Evolutionary conservation across 1,140 invertebrate species (phyloP), one percentile per base, ranked within the genome.

Genomic region (Pollicipes pollicipes): DNA sequence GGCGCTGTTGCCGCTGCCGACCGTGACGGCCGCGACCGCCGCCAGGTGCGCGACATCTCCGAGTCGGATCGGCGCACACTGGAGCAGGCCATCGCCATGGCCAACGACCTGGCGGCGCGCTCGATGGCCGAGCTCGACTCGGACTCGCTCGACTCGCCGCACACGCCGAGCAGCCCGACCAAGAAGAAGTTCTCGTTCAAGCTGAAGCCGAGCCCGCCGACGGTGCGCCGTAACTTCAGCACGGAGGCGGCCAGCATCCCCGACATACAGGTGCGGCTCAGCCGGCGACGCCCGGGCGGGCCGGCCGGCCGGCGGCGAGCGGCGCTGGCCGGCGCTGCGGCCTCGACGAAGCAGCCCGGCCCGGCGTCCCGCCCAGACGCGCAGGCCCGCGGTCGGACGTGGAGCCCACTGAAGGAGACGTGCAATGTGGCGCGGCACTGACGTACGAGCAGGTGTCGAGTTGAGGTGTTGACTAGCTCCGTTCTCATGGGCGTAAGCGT

Each of bases 1-100:
- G 24, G 28, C 64, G 6, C 3, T 66, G 64, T 27, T 24, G 37
- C 10, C 37, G 37, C 37, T 10, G 37, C 37, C 10, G 24, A 10
- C 24, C 24, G 10, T 45, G 37, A 10, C 10, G 10, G 37, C 37
- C 24, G 37, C 37, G 24, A 68, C 63, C 63, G 70, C 16, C 71
- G 79, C 28, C 75, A 85, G 84, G 89, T 98, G 68, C 97, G 97
- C 79, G 91, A 89, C 24, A 95, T 97, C 80, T 97, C 94, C 29
- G 90, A 92, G 0, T 89, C 93, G 72, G 94, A 97, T 79, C 86
- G 95, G 77, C 90, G 88, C 78, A 93, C 90, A n/a, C 82, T 98
- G 32, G 93, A 97, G 75, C 89, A 90, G 66, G 94, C 94, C 8
- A 95, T 97, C 73, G 92, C 90, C 35, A 85, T 96, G 80, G 93